These are phyloP conservation scores for Chymomyza procnemis DNA, from an alignment of 2,888 invertebrate genomes.

Conservation along the genomic window DNA sequence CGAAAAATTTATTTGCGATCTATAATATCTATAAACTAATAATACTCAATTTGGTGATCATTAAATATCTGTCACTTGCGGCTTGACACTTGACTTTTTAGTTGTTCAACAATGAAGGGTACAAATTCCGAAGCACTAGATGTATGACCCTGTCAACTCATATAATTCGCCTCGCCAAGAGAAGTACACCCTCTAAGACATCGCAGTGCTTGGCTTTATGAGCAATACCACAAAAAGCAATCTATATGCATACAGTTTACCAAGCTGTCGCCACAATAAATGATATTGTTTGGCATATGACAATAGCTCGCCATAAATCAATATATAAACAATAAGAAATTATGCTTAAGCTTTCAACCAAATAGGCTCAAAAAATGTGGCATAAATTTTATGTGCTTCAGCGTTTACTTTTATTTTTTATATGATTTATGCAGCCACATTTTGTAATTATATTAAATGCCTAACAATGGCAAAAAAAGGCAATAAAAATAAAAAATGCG, in stretches of 20 bases:
- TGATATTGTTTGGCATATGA: constrained; percentile 35
- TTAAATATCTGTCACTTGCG: too few species aligned
- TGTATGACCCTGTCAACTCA: too few species aligned
- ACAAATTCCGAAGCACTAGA: too few species aligned
- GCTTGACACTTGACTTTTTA: too few species aligned
- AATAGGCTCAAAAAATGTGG: neutral
- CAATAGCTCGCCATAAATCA: constrained; percentile 59
- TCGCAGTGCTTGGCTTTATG: neutral
- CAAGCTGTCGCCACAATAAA: neutral
- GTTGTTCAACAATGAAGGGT: too few species aligned
- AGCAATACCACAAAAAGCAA: neutral
- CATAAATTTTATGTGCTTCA: neutral
- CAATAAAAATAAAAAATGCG: neutral
- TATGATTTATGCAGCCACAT: neutral
- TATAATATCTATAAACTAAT: too few species aligned
- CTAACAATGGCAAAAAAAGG: neutral
- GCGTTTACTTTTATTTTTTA: neutral
- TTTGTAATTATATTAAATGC: neutral
- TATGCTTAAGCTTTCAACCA: constrained; percentile 18
- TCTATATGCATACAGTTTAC: neutral
- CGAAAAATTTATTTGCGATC: too few species aligned
- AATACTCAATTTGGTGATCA: too few species aligned
- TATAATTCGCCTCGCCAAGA: too few species aligned
- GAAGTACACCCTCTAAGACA: neutral
- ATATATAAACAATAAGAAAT: constrained; percentile 39